Evolutionary conservation across 2,888 invertebrate species (phyloP).

Genomic region (Crioceris asparagi): DNA sequence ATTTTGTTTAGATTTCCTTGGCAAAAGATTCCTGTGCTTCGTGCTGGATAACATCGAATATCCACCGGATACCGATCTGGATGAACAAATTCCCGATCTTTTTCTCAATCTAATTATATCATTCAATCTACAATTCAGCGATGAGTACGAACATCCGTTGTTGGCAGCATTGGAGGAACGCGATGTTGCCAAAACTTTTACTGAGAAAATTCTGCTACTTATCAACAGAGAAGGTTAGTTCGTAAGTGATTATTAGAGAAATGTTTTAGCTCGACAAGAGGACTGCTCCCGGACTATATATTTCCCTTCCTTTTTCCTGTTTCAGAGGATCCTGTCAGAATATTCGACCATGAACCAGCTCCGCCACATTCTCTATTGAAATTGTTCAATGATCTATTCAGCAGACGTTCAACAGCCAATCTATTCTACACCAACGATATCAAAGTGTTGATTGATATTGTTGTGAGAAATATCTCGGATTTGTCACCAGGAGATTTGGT

Average conservation of each 20-base stretch:
- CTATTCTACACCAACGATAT: conserved; percentile 93
- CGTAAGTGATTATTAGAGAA: no score
- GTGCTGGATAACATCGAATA: conserved; percentile 73
- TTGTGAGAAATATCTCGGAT: conserved; percentile 82
- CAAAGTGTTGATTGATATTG: conserved; percentile 87
- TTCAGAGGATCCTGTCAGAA: conserved; percentile 76
- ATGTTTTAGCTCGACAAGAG: no score
- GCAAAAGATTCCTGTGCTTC: conserved; percentile 68
- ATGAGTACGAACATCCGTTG: conserved; percentile 56
- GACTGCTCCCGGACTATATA: no score
- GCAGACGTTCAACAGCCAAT: conserved; percentile 64
- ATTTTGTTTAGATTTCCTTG: conserved; percentile 86
- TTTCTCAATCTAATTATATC: conserved; percentile 76
- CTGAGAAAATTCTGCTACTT: conserved; percentile 78
- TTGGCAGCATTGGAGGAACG: conserved; percentile 57
- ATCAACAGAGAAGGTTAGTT: conserved; percentile 78
- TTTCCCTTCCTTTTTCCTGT: no score
- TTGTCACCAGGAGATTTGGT: conserved; percentile 79
- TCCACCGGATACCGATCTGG: conserved; percentile 67
- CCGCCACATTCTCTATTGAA: conserved; percentile 81
- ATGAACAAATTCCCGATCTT: conserved; percentile 75
- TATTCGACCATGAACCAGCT: conserved; percentile 72
- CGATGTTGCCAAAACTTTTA: conserved; percentile 73
- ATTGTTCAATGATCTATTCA: conserved; percentile 78
- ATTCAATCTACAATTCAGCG: conserved; percentile 79